Percentiles rank a stretch among this genome's conserved stretches.
Evolutionary conservation across 2,797 vertebrate genomes (phyloP).

Genomic region (Tokudaia tokunoshimensis): DNA sequence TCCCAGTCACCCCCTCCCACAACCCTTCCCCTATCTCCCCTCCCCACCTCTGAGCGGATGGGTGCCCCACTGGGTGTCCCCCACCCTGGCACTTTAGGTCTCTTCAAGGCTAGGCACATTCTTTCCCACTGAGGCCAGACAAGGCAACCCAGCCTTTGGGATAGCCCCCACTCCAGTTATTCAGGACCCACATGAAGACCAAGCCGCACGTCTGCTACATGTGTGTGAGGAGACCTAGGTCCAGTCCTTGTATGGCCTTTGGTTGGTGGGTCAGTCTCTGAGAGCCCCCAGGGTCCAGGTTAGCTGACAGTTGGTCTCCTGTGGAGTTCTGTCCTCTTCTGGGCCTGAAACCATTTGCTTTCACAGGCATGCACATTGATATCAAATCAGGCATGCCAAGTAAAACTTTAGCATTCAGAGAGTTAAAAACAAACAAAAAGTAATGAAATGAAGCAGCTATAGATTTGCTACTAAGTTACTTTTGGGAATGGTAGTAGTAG

Average conservation of each 20-base stretch:
- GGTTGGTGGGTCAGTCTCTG: neutral
- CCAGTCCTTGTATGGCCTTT: neutral
- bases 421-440: neutral
- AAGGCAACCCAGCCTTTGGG: neutral
- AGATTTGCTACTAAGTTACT: neutral
- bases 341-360: neutral
- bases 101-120: neutral
- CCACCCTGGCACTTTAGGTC: neutral
- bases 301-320: neutral
- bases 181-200: neutral
- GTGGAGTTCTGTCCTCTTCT: neutral
- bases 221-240: neutral
- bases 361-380: neutral
- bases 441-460: neutral
- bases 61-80: too few species aligned
- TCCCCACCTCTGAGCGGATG: neutral
- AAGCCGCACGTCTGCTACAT: neutral
- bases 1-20: neutral
- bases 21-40: too few species aligned
- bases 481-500: neutral
- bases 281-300: neutral
- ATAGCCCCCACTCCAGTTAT: neutral
- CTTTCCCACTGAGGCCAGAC: neutral
- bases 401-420: neutral
- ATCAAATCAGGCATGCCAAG: neutral